These are phyloP conservation scores for Cephus cinctus DNA, from an alignment of 1,140 invertebrate species.

Conservation along the genomic window DNA sequence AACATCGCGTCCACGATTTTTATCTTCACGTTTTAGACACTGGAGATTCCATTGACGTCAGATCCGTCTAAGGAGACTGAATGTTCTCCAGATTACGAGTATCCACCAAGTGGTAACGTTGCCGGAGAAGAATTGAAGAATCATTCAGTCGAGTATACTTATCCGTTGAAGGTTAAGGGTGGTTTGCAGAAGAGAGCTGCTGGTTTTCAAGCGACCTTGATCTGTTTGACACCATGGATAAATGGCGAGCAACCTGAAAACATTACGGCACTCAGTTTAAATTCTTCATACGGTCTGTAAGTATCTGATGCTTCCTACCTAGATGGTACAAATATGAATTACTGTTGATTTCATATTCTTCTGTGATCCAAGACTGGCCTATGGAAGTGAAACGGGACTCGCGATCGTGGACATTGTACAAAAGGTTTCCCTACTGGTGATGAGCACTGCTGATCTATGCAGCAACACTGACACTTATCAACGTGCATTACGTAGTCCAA, in stretches of 20 bases:
- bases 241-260: constrained; percentile 78
- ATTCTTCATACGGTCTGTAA: constrained; percentile 96
- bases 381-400: constrained; percentile 93
- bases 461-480: constrained; percentile 86
- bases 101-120: constrained; percentile 63
- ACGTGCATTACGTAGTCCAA: constrained; percentile 80
- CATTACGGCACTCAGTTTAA: constrained; percentile 87
- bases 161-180: constrained; percentile 70
- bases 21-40: constrained; percentile 60
- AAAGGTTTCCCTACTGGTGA: constrained; percentile 84
- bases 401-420: constrained; percentile 94
- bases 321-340: constrained; percentile 20
- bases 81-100: constrained; percentile 75
- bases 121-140: constrained; percentile 55
- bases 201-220: constrained; percentile 93
- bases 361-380: constrained; percentile 75
- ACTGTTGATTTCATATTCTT: background rate
- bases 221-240: constrained; percentile 84
- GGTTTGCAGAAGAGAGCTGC: constrained; percentile 79
- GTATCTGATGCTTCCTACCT: constrained; percentile 46
- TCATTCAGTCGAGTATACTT: constrained; percentile 50
- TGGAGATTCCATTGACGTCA: constrained; percentile 87
- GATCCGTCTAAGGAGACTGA: constrained; percentile 79
- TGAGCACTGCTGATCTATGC: constrained; percentile 84
- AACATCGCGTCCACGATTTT: background rate